These are phyloP conservation scores for Melanocharis versteri DNA, from an alignment of 2,113 vertebrate genomes.

Conservation along the genomic window DNA sequence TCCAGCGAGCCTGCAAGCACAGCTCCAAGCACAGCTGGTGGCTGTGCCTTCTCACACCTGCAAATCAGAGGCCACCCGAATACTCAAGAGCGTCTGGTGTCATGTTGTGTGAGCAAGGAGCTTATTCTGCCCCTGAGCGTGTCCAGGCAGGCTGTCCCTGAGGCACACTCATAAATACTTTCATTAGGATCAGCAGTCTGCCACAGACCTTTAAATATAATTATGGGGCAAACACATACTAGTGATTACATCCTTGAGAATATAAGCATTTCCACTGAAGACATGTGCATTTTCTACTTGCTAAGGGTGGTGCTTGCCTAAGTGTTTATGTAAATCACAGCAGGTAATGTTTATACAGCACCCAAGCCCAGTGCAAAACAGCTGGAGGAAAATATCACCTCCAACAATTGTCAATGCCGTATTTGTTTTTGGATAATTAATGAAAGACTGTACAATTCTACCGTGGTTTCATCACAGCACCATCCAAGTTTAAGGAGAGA, in stretches of 20 bases:
- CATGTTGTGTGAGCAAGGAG: neutral
- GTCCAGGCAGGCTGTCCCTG: neutral
- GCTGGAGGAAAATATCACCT: neutral
- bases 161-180: neutral
- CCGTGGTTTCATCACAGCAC: neutral
- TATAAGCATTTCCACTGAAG: neutral
- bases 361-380: neutral
- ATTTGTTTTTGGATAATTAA: constrained; percentile 6
- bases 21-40: neutral
- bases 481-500: neutral
- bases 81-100: neutral
- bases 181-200: neutral
- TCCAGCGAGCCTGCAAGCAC: neutral
- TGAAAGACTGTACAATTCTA: neutral
- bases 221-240: neutral
- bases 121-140: neutral
- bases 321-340: neutral
- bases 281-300: neutral
- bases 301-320: neutral
- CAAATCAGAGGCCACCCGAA: neutral
- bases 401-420: neutral
- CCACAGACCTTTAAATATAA: neutral
- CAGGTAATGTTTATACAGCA: constrained; percentile 21
- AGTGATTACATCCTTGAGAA: neutral
- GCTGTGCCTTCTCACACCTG: neutral